phyloP scores from a whole-genome alignment of 2,888 invertebrate genomes.

The Trachelus stipa region DNA sequence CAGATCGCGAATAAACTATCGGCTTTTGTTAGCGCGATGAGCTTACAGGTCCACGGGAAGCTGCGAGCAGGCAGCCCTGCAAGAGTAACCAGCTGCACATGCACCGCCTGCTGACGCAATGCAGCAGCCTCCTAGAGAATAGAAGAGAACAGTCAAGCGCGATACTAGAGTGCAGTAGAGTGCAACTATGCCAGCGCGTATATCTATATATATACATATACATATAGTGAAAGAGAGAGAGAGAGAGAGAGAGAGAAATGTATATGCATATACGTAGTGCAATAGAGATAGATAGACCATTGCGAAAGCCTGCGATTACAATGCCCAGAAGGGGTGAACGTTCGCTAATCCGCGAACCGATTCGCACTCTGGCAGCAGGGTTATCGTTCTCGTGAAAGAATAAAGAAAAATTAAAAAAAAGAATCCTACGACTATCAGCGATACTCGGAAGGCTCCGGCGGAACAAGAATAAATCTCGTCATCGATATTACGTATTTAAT shows the following conservation, averaged over 20 bases:
- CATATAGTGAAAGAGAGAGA: no score
- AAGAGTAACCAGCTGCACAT: neutral
- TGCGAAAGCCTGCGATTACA: neutral
- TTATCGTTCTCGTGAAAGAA: neutral
- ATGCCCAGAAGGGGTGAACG: constrained; percentile 29
- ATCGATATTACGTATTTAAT: neutral
- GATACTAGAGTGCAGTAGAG: neutral
- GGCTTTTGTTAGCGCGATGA: neutral
- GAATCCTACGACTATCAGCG: neutral
- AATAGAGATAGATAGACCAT: neutral
- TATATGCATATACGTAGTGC: neutral
- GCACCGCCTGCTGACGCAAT: neutral
- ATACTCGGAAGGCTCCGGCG: neutral
- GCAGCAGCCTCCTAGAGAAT: neutral
- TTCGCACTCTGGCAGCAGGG: neutral
- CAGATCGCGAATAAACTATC: neutral
- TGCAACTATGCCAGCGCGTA: neutral
- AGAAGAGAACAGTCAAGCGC: neutral
- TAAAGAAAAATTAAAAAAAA: neutral
- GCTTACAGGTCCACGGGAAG: neutral
- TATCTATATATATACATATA: no score
- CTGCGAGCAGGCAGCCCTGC: neutral
- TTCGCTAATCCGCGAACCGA: constrained; percentile 26
- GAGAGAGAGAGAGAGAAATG: no score
- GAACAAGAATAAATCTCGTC: neutral